Conservation (phyloP, 2,113 vertebrate genomes). For the Oenanthe oenanthe region DNA sequence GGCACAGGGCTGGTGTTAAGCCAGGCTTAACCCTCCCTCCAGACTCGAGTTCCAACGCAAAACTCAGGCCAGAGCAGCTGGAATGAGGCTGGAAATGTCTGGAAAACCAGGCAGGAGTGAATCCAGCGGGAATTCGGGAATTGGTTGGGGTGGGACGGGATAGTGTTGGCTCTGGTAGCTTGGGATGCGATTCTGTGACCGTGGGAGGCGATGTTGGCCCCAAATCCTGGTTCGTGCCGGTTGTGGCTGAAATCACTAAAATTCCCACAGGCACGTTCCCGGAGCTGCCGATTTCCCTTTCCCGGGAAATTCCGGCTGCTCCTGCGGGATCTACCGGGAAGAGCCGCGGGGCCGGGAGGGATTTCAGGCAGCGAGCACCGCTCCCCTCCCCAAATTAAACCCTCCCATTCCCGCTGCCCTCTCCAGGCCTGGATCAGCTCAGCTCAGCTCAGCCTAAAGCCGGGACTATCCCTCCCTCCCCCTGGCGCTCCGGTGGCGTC, state of each 20-base stretch:
- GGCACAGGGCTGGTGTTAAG: not conserved
- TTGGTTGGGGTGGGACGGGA: no score
- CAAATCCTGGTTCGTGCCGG: rapidly evolving
- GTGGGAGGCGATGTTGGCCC: rapidly evolving
- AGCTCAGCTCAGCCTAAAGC: not conserved
- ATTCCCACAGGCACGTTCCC: not conserved
- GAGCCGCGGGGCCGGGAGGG: not conserved
- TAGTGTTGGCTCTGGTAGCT: no score
- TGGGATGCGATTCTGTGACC: no score
- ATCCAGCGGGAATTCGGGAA: not conserved
- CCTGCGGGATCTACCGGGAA: not conserved
- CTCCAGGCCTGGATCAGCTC: no score
- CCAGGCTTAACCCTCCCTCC: not conserved
- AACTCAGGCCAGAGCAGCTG: not conserved
- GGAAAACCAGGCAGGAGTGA: not conserved
- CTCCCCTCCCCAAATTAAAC: not conserved
- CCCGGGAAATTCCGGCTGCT: not conserved
- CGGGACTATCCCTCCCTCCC: not conserved
- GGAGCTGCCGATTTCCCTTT: not conserved
- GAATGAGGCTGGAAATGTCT: not conserved
- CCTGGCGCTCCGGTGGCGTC: not conserved
- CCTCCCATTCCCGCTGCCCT: not conserved
- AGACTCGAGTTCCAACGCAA: rapidly evolving
- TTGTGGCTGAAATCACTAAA: rapidly evolving
- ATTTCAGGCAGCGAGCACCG: not conserved